A percentile compares a stretch with the other conserved stretches of the same genome.
phyloP scores from a whole-genome alignment of 2,888 invertebrate genomes.

The Rotaria macrura region DNA sequence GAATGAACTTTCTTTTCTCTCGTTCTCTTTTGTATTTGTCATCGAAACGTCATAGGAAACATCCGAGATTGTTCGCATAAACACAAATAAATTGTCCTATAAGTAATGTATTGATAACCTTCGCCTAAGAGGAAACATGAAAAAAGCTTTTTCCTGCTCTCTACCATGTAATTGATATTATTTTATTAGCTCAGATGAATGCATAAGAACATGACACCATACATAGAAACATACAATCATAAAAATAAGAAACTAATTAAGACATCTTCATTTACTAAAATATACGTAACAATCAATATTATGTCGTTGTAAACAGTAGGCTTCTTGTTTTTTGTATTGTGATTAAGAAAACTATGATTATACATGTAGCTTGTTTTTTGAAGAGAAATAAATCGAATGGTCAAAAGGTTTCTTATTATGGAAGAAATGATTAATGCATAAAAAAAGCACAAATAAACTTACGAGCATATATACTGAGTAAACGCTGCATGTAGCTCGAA shows the following conservation, averaged over 20 bases:
- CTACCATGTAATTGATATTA: no score
- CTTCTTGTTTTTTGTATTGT: not conserved
- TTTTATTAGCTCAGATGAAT: no score
- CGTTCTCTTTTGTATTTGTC: not conserved
- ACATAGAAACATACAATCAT: no score
- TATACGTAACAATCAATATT: not conserved
- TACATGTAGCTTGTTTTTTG: no score
- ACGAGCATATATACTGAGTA: not conserved
- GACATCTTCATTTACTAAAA: not conserved
- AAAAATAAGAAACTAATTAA: not conserved
- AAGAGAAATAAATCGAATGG: not conserved
- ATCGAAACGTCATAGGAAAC: not conserved
- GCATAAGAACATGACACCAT: no score
- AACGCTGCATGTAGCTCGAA: not conserved
- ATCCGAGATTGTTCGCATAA: not conserved
- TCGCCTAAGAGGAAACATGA: not conserved
- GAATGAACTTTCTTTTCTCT: not conserved
- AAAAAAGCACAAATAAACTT: not conserved
- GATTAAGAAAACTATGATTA: not conserved
- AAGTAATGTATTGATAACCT: not conserved
- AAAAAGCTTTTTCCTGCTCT: no score
- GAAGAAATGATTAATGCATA: not conserved
- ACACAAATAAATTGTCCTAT: no score
- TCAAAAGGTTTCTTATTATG: not conserved
- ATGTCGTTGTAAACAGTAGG: no score